phyloP scores from a whole-genome alignment of 2,797 vertebrate species.

The Saxicola maurus region DNA sequence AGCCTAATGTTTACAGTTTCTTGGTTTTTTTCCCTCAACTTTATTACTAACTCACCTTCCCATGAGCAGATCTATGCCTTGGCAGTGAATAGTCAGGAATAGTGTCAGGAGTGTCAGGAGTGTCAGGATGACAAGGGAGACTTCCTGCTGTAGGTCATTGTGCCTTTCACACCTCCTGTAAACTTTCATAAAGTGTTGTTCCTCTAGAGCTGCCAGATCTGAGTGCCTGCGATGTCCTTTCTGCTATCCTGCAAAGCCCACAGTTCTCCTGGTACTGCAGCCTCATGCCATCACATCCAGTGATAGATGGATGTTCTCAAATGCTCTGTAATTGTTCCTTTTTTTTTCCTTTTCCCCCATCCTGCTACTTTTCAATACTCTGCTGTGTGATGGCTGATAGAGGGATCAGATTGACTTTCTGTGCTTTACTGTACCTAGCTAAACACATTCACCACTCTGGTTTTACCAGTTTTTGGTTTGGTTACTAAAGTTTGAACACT shows the following conservation, averaged over 20 bases:
- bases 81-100: not conserved
- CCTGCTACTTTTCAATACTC: not conserved
- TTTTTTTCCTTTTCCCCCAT: not conserved
- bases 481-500: not conserved
- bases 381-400: not conserved
- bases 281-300: not conserved
- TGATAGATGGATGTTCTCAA: not conserved
- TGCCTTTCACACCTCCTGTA: not conserved
- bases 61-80: not conserved
- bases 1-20: not conserved
- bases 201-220: not conserved
- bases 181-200: not conserved
- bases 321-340: not conserved
- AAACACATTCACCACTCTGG: not conserved
- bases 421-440: not conserved
- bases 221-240: not conserved
- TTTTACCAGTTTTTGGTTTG: not conserved
- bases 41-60: not conserved
- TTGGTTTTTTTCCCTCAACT: fast-evolving
- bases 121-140: not conserved
- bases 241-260: not conserved
- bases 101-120: not conserved
- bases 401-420: not conserved
- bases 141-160: not conserved
- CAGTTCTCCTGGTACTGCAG: not conserved